Base-by-base conservation (phyloP, 2,888 invertebrate genomes). In the Plagodis dolabraria region DNA sequence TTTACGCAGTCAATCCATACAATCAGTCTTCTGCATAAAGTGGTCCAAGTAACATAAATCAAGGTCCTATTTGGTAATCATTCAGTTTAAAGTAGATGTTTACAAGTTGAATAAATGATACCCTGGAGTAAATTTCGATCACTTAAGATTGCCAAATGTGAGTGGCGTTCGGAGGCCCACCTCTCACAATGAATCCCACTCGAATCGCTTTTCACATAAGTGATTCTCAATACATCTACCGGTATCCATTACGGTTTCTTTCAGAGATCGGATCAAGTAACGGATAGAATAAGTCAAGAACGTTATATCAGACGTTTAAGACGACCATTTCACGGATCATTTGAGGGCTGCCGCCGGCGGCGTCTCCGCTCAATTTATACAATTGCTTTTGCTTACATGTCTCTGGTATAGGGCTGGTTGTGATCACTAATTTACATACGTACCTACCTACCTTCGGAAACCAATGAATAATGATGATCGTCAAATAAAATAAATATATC, bases 281-380 rank as follows among this genome's bases (percentile, higher is more conserved):
- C 71, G 70, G 73, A 72, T 71, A 75, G 75, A 78, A 83, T 83
- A 81, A 84, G 73, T 84, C 83, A 78, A 72, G 72, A 72, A 70
- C 68, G 65, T 65, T 74, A 76, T 78, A 82, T 81, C 80, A 67
- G 73, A 71, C 70, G 72, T 78, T 81, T 81, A 79, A 67, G 73
- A 71, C 70, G 72, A 72, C 74, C 72, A 77, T 83, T 83, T 82
- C 77, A 80, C 78, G 80, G 77, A 68, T 73, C 80, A 78, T 82
- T 84, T 75, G 62, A 61, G 42, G 47, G 45, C 57, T 61, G 69
- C 57, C 62, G 69, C 69, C 71, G 71, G 72, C 71, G 71, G 72
- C 71, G 71, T 70, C 74, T 74, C 67, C 71, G 70, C 71, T 78
- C 80, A 79, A 81, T 80, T 80, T 80, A 72, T 80, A 76, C 79